Base-by-base conservation (phyloP, 37 sponge, comb jelly and placozoan genomes). In the Tethya wilhelma region DNA sequence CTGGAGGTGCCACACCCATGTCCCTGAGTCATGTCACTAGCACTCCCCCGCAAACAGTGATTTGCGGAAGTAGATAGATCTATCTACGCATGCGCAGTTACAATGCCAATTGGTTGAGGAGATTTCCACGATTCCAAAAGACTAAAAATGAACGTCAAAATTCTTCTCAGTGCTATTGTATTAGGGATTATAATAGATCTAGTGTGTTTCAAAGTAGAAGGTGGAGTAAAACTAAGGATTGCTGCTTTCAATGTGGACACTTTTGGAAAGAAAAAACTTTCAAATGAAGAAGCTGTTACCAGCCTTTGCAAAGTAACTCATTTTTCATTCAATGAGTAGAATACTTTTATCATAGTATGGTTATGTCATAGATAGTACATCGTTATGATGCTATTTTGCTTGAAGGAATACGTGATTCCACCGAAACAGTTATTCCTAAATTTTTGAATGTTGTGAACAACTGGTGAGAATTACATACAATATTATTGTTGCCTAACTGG, bases 311-410 rank as follows among this genome's bases (percentile, higher is more conserved):
- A 49, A 14, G 53, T 49, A 23, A 40, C 2, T 41, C 44, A 25
- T 14, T 19, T 14, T 19, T 9, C 14, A 19, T 49, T 19, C 53
- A 49, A 49, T 9, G 9, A 49, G 14, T 14, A 19, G 14, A 49
- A 49, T 49, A 49, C 9, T 19, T 19, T 19, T 19, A 19, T 49
- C 14, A 14, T 14, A 49, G 14, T 14, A 49, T 49, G 53, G 14
- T 49, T 49, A 4, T 40, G 2, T 69, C 37, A 9, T 44, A 89
- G 86, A 92, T 97, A 19, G 81, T 92, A 2, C 71, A 58, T 0
- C 79, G 76, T 1, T 98, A 98, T 64, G 98, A 98, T 39, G 59
- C 93, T 22, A 69, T 93, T n/a, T 71, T 98, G 8, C 77, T 98
- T n/a, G 89, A 90, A 53, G 98, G 95, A 79, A 90, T 98, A 7